Evolutionary conservation across 2,113 vertebrate species (phyloP).

Genomic region (Megaceryle maxima): DNA sequence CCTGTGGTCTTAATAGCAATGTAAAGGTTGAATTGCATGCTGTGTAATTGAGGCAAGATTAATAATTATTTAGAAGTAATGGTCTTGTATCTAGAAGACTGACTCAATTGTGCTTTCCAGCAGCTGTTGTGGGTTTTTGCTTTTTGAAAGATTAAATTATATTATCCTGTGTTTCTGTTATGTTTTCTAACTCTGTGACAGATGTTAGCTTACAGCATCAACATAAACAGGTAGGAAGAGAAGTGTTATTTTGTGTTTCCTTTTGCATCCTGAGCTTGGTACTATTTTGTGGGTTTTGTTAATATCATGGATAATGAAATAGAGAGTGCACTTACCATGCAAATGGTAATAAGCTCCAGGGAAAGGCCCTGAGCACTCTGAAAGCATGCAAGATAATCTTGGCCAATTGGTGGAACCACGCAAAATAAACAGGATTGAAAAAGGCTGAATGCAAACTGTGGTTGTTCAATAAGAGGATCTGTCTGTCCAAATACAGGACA

Average conservation of each 20-base stretch:
- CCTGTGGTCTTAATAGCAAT: not conserved
- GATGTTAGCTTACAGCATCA: not conserved
- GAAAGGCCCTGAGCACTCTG: not conserved
- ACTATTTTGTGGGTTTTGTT: not conserved
- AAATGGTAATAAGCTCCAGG: not conserved
- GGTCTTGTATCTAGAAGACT: not conserved
- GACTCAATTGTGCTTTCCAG: not conserved
- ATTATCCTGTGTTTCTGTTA: not conserved
- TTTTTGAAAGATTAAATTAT: slow-evolving; percentile 1
- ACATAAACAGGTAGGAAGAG: not conserved
- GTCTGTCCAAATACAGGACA: fast-evolving
- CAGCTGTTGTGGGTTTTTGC: not conserved
- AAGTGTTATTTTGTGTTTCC: not conserved
- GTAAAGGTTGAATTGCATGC: not conserved
- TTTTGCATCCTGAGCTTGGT: not conserved
- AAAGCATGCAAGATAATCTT: not conserved
- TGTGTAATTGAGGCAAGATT: not conserved
- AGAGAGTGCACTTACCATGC: not conserved
- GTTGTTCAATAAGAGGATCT: fast-evolving
- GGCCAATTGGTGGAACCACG: not conserved
- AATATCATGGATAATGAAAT: not conserved
- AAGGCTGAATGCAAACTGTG: not conserved
- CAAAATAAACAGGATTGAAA: not conserved
- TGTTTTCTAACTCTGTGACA: not conserved
- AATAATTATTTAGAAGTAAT: slow-evolving; percentile 20